Conservation (phyloP, 37 sponge, comb jelly and placozoan genomes). For the Cladorhizidae sp. region DNA sequence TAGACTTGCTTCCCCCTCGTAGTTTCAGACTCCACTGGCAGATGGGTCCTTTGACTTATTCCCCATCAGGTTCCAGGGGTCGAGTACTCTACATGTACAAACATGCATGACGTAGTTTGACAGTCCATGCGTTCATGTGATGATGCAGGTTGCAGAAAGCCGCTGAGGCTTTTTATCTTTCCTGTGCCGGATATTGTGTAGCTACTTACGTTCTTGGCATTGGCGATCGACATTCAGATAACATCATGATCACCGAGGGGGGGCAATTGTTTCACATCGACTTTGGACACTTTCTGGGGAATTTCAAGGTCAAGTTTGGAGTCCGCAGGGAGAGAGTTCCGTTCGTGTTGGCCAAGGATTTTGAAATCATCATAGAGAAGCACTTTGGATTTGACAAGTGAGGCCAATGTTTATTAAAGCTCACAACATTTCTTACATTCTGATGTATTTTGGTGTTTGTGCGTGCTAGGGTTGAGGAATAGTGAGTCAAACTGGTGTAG, state of each 20-base stretch:
- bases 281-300: constrained; percentile 96
- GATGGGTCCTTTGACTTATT: too few species aligned
- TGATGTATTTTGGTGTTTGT: not conserved
- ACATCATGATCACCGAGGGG: constrained; percentile 89
- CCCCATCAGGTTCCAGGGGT: too few species aligned
- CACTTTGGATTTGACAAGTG: constrained; percentile 85
- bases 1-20: too few species aligned
- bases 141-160: constrained; percentile 69
- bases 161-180: constrained; percentile 77
- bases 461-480: too few species aligned
- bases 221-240: constrained; percentile 95
- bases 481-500: too few species aligned
- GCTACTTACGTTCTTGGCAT: constrained; percentile 97
- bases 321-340: constrained; percentile 92
- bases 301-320: constrained; percentile 97
- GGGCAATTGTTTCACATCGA: constrained; percentile 95
- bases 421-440: not conserved
- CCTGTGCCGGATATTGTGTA: constrained; percentile 98
- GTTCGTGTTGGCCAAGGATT: constrained; percentile 91
- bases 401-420: constrained; percentile 9
- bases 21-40: too few species aligned
- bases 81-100: too few species aligned
- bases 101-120: too few species aligned
- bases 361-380: constrained; percentile 87
- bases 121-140: not conserved